phyloP scores from a whole-genome alignment of 2,797 vertebrate species.

The Sandelia bainsii region DNA sequence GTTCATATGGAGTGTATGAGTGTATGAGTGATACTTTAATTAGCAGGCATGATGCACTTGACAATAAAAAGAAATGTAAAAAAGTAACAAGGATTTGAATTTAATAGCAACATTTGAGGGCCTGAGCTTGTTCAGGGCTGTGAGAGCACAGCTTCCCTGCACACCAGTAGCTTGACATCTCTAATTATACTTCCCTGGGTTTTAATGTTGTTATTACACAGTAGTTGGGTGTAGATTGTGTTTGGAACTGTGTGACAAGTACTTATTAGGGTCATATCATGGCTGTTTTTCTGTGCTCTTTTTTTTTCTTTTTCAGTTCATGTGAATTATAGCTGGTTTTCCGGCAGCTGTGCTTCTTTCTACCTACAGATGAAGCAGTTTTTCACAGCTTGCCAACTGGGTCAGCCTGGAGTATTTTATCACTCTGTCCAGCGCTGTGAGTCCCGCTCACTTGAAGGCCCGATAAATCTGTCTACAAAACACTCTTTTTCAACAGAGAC shows the following conservation, averaged over 20 bases:
- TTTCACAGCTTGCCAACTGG: constrained; percentile 64
- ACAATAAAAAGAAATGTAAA: constrained; percentile 5
- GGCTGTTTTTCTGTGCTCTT: constrained; percentile 20
- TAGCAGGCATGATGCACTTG: constrained; percentile 29
- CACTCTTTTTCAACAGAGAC: constrained; percentile 44
- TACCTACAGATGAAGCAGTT: constrained; percentile 54
- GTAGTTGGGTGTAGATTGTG: constrained; percentile 28
- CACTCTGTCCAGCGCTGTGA: constrained; percentile 59
- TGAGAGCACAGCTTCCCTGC: constrained; percentile 14
- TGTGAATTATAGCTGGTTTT: constrained; percentile 12
- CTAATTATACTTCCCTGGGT: constrained; percentile 53
- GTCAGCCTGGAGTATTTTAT: constrained; percentile 70
- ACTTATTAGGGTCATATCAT: constrained; percentile 37
- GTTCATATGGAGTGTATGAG: constrained; percentile 21
- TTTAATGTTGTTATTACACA: constrained; percentile 52
- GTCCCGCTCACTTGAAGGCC: constrained; percentile 51
- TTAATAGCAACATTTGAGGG: constrained; percentile 36
- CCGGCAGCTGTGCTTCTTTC: constrained; percentile 20
- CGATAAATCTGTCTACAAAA: constrained; percentile 68
- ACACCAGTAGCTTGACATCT: constrained; percentile 35
- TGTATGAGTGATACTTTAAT: constrained; percentile 38
- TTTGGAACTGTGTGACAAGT: constrained; percentile 40
- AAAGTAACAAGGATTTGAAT: constrained; percentile 11
- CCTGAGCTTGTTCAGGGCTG: constrained; percentile 25
- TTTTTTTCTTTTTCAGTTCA: constrained; percentile 4